phyloP scores from a whole-genome alignment of 2,113 vertebrate genomes.

The Cephalopterus ornatus region DNA sequence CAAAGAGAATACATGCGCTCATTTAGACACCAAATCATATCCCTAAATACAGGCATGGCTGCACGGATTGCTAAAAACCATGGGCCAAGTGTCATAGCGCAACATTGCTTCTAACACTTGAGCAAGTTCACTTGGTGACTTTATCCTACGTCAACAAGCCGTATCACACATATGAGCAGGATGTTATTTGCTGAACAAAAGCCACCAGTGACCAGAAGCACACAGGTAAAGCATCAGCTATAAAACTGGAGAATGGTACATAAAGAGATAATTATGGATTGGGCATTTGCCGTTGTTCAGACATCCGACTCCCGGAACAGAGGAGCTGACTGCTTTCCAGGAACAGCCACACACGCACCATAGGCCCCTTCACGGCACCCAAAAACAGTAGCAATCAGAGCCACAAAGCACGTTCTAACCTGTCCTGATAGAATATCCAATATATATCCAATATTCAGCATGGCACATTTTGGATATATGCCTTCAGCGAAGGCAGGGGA shows the following conservation, averaged over 20 bases:
- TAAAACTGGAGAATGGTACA: neutral
- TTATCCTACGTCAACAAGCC: neutral
- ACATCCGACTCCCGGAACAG: neutral
- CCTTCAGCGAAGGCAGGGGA: neutral
- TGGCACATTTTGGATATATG: neutral
- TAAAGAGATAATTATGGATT: neutral
- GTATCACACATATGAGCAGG: neutral
- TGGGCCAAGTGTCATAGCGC: neutral
- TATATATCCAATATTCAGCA: neutral
- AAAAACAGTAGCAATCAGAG: neutral
- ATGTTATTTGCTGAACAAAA: neutral
- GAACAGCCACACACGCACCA: neutral
- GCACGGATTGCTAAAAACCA: neutral
- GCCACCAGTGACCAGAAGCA: neutral
- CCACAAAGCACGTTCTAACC: accelerated
- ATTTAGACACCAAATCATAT: neutral
- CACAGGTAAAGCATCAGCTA: neutral
- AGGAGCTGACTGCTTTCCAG: slow-evolving; percentile 1
- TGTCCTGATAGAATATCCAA: neutral
- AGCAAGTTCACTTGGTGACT: neutral
- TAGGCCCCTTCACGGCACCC: neutral
- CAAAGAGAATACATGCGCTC: neutral
- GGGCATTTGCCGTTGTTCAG: neutral
- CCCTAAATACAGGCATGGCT: neutral
- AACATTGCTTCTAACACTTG: neutral